Evolutionary conservation across 2,113 vertebrate genomes (phyloP), one percentile per base, ranked within the genome.

Genomic region (Loxodonta africana): DNA sequence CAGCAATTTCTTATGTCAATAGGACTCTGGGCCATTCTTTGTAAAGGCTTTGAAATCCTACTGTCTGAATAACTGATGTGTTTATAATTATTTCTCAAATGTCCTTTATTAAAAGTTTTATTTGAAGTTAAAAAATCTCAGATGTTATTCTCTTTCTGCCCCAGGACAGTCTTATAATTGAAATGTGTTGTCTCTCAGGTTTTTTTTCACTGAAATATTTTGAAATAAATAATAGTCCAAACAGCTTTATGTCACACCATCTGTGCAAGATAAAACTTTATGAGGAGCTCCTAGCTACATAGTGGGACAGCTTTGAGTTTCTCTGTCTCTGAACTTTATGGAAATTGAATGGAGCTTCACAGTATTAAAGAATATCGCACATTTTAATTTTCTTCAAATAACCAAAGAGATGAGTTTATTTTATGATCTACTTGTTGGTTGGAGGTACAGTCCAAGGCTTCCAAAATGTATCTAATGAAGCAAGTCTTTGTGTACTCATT

Each of bases 221-320:
- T 41, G 87, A 97, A 97, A 96, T 96, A 97, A 98, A 97, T 92
- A 97, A 95, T 76, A 10, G 93, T 65, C 78, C 11, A 57, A 93
- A 63, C 81, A 83, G 71, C 91, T 98, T 98, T 97, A 96, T 91
- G 71, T 53, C 51, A 41, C 65, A 21, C 96, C 97, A 97, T 96
- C 96, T 98, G 97, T 91, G 83, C 86, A 74, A 95, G 97, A 81
- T 57, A 41, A n/a, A 76, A 82, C 9, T 89, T 33, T 67, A 57
- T 83, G 53, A 96, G 97, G 94, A 92, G 87, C n/a, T 20, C 85
- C 11, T 91, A 48, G 80, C 89, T 28, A 62, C 41, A 67, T 15
- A 63, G 48, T 7, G 15, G 63, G 25, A 2, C 1, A 6, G 10
- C 28, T 30, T 81, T 37, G 21, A 57, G 48, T 57, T 57, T 30